A percentile compares a stretch with the other conserved stretches of the same genome.
These are phyloP conservation scores for Syngnathus scovelli DNA, from an alignment of 2,113 vertebrate species.

Conservation along the genomic window DNA sequence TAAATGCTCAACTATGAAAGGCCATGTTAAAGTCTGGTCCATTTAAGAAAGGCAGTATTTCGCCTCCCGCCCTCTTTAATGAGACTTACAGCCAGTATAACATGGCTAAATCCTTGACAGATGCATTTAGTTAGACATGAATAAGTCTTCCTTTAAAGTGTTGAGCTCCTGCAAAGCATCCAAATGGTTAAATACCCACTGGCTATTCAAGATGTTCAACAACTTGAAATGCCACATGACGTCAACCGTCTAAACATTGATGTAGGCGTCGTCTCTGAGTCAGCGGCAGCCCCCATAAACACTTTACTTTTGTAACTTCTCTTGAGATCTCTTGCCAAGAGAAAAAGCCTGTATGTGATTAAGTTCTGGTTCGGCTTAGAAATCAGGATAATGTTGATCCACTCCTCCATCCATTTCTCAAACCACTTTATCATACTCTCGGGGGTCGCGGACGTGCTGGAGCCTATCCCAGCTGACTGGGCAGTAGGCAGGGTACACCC, in stretches of 20 bases:
- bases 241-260: slow-evolving; percentile 7
- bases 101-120: slow-evolving; percentile 32
- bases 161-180: background rate
- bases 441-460: too few relatives aligned
- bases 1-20: background rate
- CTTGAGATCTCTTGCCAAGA: slow-evolving; percentile 5
- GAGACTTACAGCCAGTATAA: slow-evolving; percentile 14
- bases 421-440: too few relatives aligned
- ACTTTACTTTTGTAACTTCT: slow-evolving; percentile 17
- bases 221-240: slow-evolving; percentile 2
- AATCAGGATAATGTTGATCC: background rate
- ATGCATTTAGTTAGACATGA: slow-evolving; percentile 25
- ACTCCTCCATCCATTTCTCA: background rate
- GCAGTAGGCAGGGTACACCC: too few relatives aligned
- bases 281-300: slow-evolving; percentile 1
- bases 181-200: background rate
- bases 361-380: background rate
- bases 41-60: slow-evolving; percentile 16
- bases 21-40: slow-evolving; percentile 17
- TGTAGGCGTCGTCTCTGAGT: slow-evolving; percentile 11
- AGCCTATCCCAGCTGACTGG: too few relatives aligned
- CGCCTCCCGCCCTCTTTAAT: slow-evolving; percentile 37
- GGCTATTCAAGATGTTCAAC: slow-evolving; percentile 1
- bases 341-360: background rate
- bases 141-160: background rate